Conservation (phyloP, 2,888 invertebrate species). For the Acleris holmiana region DNA sequence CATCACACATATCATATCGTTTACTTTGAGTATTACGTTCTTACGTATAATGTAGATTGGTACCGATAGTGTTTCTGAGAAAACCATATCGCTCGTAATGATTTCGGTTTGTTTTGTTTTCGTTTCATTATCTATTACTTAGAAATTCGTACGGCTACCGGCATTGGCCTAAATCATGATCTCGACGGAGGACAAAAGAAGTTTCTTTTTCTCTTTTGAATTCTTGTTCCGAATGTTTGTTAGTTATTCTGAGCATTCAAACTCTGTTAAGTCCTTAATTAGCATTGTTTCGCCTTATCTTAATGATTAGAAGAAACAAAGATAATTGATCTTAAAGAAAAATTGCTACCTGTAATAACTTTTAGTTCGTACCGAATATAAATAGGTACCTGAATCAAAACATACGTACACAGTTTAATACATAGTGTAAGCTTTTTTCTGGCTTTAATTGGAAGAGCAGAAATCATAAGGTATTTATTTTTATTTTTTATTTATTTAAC, state of each 20-base stretch:
- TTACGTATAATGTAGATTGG: conserved; percentile 2
- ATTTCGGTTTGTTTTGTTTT: conserved; percentile 9
- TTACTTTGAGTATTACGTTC: conserved; percentile 5
- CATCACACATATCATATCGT: conserved; percentile 36
- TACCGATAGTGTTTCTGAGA: conserved; percentile 14
- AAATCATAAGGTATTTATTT: no score
- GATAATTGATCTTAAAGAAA: background rate
- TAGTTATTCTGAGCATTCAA: conserved; percentile 21
- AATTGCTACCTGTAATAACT: no score
- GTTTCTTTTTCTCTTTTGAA: conserved; percentile 21
- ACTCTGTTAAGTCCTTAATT: conserved; percentile 27
- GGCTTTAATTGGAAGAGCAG: no score
- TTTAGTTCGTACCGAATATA: no score
- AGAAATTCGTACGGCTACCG: conserved; percentile 5
- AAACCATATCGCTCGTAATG: background rate
- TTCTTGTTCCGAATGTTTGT: conserved; percentile 15
- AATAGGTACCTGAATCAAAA: no score
- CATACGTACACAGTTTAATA: no score
- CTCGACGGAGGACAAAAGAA: conserved; percentile 23
- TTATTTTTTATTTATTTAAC: no score
- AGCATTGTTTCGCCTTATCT: conserved; percentile 9
- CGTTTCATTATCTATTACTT: conserved; percentile 3
- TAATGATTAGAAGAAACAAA: background rate
- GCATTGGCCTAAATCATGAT: conserved; percentile 12
- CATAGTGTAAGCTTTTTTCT: no score